A percentile compares a stretch with the other conserved stretches of the same genome.
Evolutionary conservation across 2,888 invertebrate species (phyloP).

Genomic region (Coleophora flavipennella): DNA sequence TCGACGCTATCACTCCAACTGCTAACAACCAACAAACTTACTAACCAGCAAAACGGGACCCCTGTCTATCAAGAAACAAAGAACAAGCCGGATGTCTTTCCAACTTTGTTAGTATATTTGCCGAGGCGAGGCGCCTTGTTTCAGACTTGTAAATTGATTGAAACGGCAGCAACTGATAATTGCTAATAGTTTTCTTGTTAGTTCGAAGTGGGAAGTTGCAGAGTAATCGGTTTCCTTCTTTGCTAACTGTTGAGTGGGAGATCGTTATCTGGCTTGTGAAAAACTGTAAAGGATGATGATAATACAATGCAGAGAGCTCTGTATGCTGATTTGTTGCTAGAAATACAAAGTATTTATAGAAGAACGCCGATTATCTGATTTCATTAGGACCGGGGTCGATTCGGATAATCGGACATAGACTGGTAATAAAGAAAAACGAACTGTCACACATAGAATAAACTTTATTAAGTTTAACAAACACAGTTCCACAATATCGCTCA

Average conservation of each 20-base stretch:
- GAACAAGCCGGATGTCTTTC: conserved; percentile 2
- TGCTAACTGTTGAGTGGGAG: conserved; percentile 33
- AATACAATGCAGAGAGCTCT: not conserved
- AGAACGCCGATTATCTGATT: too few relatives aligned
- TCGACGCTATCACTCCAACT: conserved; percentile 30
- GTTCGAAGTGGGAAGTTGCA: conserved; percentile 39
- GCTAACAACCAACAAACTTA: conserved; percentile 5
- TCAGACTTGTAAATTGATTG: conserved; percentile 61
- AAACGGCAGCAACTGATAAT: conserved; percentile 60
- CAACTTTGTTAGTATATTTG: conserved; percentile 29
- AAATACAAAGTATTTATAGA: too few relatives aligned
- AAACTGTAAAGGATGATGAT: not conserved
- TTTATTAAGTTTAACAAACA: too few relatives aligned
- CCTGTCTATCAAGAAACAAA: conserved; percentile 11
- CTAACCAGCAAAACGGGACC: conserved; percentile 12
- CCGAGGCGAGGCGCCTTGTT: conserved; percentile 40
- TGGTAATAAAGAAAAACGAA: too few relatives aligned
- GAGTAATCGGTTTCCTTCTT: conserved; percentile 45
- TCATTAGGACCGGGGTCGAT: too few relatives aligned
- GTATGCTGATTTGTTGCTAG: too few relatives aligned
- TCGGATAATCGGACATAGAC: too few relatives aligned
- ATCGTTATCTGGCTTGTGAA: conserved; percentile 19
- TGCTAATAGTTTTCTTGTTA: conserved; percentile 67
- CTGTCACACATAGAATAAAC: too few relatives aligned
- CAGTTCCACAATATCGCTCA: too few relatives aligned